These are phyloP conservation scores for Cybosia mesomella DNA, from an alignment of 2,888 invertebrate species.

Conservation along the genomic window DNA sequence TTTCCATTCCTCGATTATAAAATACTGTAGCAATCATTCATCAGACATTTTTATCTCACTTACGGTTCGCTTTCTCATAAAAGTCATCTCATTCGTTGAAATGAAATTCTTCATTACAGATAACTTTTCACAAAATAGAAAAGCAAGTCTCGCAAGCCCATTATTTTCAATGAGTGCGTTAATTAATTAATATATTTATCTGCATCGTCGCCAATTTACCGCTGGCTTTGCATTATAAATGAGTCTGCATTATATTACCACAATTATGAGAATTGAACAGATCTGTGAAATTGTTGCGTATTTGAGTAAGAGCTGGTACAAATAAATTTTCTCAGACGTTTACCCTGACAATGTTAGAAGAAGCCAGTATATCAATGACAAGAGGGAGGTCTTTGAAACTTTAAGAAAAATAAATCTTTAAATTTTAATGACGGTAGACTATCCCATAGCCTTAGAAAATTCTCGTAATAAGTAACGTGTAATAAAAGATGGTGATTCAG, in stretches of 20 bases:
- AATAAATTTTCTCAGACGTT: too few relatives aligned
- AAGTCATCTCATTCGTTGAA: neutral
- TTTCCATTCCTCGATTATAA: neutral
- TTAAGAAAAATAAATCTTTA: too few relatives aligned
- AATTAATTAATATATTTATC: slow-evolving; percentile 6
- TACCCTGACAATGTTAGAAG: too few relatives aligned
- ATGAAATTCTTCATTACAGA: neutral
- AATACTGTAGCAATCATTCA: neutral
- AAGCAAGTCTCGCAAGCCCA: neutral
- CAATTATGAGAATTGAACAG: neutral
- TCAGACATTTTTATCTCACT: neutral
- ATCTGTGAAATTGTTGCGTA: neutral
- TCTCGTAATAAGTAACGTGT: too few relatives aligned
- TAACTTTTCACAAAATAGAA: neutral
- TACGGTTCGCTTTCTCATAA: slow-evolving; percentile 8
- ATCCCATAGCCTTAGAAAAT: too few relatives aligned
- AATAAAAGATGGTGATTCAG: too few relatives aligned
- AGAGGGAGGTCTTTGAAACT: too few relatives aligned
- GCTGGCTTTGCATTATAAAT: neutral
- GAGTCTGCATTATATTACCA: neutral
- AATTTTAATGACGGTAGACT: too few relatives aligned
- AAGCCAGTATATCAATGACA: too few relatives aligned
- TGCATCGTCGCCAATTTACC: neutral
- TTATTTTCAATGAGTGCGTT: neutral
- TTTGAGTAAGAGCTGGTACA: neutral